Evolutionary conservation across 92 coral and sea anemone genomes (phyloP).

Genomic region (Micromussa lordhowensis): DNA sequence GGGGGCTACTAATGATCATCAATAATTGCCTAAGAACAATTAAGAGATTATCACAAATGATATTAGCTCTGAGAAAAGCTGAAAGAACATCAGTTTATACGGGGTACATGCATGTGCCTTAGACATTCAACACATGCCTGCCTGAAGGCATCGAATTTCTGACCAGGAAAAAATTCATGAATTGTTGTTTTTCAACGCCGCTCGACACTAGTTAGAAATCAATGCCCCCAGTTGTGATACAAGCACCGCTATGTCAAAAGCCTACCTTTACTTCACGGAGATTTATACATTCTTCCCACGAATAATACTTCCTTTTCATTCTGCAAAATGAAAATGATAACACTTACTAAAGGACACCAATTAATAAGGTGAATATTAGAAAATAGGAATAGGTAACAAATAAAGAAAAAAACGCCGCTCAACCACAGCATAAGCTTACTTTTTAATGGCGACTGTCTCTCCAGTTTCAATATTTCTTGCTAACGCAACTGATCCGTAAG

Average conservation of each 20-base stretch:
- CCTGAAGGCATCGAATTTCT: background rate
- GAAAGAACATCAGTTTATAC: background rate
- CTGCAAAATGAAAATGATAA: constrained; percentile 50
- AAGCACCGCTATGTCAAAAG: background rate
- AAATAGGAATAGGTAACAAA: background rate
- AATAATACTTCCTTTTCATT: constrained; percentile 95
- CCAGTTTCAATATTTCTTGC: constrained; percentile 95
- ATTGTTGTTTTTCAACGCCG: background rate
- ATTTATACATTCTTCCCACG: constrained; percentile 96
- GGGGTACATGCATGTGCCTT: background rate
- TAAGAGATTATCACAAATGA: background rate
- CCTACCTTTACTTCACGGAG: constrained; percentile 97
- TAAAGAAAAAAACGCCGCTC: background rate
- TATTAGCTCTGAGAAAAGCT: background rate
- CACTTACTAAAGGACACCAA: background rate
- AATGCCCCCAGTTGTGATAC: background rate
- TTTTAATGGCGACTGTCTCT: constrained; percentile 95
- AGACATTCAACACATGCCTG: background rate
- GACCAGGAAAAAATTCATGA: background rate
- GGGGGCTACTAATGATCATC: background rate
- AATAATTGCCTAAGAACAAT: background rate
- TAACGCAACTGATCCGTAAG: constrained; percentile 92
- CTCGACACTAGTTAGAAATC: background rate
- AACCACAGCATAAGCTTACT: constrained; percentile 52
- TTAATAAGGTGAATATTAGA: background rate